Conservation (phyloP, 2,797 vertebrate genomes). For the Eulemur rubriventer region DNA sequence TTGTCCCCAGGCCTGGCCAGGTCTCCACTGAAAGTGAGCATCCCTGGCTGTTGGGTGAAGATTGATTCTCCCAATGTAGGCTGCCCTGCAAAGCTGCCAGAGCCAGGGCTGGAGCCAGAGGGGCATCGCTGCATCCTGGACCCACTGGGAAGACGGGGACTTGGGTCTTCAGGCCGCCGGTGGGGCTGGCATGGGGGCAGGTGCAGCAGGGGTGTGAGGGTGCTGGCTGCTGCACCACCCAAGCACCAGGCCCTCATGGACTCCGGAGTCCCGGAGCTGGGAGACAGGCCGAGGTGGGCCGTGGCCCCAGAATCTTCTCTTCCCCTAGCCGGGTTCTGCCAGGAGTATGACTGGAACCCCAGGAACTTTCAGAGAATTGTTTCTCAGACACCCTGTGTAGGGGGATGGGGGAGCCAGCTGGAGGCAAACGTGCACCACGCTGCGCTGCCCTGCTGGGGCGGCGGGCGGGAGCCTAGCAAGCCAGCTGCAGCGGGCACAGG, state of each 20-base stretch:
- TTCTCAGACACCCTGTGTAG: not conserved
- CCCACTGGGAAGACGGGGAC: not conserved
- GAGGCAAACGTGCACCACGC: not conserved
- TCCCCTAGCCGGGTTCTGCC: not conserved
- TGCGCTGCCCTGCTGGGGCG: not conserved
- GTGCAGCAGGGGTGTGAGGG: no score
- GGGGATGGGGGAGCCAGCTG: not conserved
- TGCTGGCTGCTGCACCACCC: rapidly evolving
- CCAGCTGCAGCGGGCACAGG: not conserved
- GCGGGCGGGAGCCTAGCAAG: not conserved
- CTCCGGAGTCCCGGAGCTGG: not conserved
- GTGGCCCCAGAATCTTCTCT: not conserved
- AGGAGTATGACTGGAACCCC: not conserved
- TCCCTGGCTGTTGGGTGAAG: not conserved
- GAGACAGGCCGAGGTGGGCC: not conserved
- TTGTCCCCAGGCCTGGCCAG: not conserved
- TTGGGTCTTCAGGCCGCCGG: not conserved
- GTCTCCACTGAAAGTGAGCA: not conserved
- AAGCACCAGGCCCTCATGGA: not conserved
- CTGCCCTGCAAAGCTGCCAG: not conserved
- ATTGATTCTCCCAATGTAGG: not conserved
- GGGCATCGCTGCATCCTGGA: not conserved
- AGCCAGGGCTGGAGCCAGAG: not conserved
- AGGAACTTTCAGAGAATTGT: not conserved
- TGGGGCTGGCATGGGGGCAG: not conserved